These are phyloP conservation scores for Chrysaora quinquecirrha DNA, from an alignment of 30 jellyfish, hydroid and myxozoan species.

Conservation along the genomic window DNA sequence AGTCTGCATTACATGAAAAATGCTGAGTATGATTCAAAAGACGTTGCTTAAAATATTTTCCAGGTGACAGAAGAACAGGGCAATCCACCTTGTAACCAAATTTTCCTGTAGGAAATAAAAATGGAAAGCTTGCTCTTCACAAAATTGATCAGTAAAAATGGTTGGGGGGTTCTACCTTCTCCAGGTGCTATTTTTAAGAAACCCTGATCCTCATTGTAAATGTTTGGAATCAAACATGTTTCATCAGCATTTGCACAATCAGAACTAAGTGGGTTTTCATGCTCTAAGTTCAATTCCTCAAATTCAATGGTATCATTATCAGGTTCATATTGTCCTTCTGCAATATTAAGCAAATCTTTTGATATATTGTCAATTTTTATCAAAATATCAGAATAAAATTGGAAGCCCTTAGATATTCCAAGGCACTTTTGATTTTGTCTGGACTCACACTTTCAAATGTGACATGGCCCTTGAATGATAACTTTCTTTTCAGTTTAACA, in stretches of 20 bases:
- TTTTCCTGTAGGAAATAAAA: neutral
- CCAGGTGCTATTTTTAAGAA: neutral
- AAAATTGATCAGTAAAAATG: neutral
- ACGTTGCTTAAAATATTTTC: neutral
- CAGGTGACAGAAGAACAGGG: neutral
- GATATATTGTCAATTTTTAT: neutral
- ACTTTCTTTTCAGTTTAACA: slow-evolving; percentile 22
- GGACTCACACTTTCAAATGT: slow-evolving; percentile 22
- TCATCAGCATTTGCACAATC: no score
- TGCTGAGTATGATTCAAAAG: neutral
- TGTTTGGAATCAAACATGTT: no score
- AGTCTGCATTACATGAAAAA: neutral
- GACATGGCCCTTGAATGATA: slow-evolving; percentile 24
- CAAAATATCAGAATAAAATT: neutral
- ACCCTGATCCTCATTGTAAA: neutral
- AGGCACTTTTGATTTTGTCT: slow-evolving; percentile 1
- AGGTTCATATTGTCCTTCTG: neutral
- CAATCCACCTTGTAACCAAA: neutral
- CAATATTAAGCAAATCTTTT: neutral
- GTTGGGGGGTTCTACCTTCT: neutral
- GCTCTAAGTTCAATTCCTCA: no score
- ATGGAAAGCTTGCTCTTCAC: neutral
- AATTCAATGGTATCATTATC: neutral
- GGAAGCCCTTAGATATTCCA: slow-evolving; percentile 10
- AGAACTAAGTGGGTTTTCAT: no score